These are phyloP conservation scores for Drosophila austrosaltans DNA, from an alignment of 2,888 invertebrate genomes.

Conservation along the genomic window DNA sequence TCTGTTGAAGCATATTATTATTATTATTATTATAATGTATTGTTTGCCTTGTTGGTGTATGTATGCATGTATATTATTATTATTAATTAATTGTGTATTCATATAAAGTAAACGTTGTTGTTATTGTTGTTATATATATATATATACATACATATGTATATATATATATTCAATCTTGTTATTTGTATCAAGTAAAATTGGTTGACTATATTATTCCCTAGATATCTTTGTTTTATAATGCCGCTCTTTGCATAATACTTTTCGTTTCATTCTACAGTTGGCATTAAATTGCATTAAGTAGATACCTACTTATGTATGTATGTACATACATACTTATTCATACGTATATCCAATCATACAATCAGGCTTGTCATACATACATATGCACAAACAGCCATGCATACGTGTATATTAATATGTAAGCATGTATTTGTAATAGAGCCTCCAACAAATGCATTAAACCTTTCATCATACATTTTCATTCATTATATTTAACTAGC, in stretches of 20 bases:
- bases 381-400: neutral
- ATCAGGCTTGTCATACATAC: conserved; percentile 8
- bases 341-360: neutral
- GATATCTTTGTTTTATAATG: conserved; percentile 21
- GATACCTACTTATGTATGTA: conserved; percentile 6
- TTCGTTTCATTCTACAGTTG: conserved; percentile 37
- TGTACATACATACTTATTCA: neutral
- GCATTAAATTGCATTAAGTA: conserved; percentile 13
- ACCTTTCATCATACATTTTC: neutral
- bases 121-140: conserved; percentile 21
- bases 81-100: conserved; percentile 1
- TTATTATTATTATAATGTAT: conserved; percentile 13
- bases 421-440: conserved; percentile 4
- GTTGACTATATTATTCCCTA: conserved; percentile 37
- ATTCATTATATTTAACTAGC: conserved; percentile 55
- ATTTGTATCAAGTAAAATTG: conserved; percentile 42
- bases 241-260: conserved; percentile 44
- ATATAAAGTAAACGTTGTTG: neutral
- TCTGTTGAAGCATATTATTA: conserved; percentile 28
- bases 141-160: neutral
- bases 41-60: neutral
- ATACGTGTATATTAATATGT: conserved; percentile 1
- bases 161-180: conserved; percentile 19
- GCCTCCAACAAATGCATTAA: conserved; percentile 5
- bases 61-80: neutral